Percentiles rank a stretch among this genome's conserved stretches.
These are phyloP conservation scores for Gallinago stenura DNA, from an alignment of 2,797 vertebrate genomes.

Conservation along the genomic window DNA sequence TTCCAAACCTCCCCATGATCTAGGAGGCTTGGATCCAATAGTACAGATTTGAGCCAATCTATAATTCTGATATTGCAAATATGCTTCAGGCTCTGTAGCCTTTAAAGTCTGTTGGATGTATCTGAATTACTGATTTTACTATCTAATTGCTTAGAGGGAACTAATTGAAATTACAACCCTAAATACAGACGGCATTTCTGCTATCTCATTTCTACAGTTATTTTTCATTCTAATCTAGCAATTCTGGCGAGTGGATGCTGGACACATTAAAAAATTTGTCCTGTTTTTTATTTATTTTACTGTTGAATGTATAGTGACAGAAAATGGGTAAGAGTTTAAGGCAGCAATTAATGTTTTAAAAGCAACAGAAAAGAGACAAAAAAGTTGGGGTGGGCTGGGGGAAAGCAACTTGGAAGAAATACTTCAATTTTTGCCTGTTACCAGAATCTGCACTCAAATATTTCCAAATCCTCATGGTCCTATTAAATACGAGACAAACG, in stretches of 20 bases:
- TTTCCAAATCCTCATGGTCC: constrained; percentile 2
- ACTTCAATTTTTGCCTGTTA: not conserved
- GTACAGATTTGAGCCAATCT: not conserved
- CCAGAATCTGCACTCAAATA: not conserved
- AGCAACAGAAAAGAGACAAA: not conserved
- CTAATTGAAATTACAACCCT: constrained; percentile 6
- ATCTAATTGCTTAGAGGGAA: constrained; percentile 17
- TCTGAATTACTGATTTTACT: constrained; percentile 33
- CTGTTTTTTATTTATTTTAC: not conserved
- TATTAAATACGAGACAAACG: not conserved
- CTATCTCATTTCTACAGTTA: not conserved
- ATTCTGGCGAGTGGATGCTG: not conserved
- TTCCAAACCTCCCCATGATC: not conserved
- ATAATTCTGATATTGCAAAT: not conserved
- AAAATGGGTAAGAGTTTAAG: not conserved
- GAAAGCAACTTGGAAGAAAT: not conserved
- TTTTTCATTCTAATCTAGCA: constrained; percentile 6
- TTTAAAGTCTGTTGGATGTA: not conserved
- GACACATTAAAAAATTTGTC: not conserved
- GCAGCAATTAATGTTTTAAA: not conserved
- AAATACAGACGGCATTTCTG: constrained; percentile 18
- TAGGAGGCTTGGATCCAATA: not conserved
- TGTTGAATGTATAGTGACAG: not conserved
- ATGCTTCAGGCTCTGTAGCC: not conserved
- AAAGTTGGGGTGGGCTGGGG: not conserved